Conservation (phyloP, 2,888 invertebrate genomes). For the Tromatobia lineatoria region DNA sequence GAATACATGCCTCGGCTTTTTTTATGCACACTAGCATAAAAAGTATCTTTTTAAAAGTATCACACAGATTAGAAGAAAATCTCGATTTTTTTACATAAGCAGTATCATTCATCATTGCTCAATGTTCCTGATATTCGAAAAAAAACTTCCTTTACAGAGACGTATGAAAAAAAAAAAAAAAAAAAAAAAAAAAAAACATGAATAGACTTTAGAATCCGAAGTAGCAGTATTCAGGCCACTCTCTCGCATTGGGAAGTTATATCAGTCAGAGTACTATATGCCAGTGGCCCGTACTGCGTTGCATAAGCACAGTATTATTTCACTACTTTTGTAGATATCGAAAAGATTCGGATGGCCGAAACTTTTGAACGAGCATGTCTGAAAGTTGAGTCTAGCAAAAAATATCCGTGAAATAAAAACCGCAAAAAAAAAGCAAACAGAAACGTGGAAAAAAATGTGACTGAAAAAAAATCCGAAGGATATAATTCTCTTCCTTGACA, state of each 20-base stretch:
- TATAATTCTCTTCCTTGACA: too few relatives aligned
- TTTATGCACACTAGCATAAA: too few relatives aligned
- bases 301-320: constrained; percentile 34
- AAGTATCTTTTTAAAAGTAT: too few relatives aligned
- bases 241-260: constrained; percentile 35
- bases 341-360: constrained; percentile 29
- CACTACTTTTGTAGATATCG: constrained; percentile 23
- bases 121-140: not conserved
- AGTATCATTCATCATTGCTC: not conserved
- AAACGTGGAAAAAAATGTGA: too few relatives aligned
- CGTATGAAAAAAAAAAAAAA: not conserved
- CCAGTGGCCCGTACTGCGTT: constrained; percentile 11
- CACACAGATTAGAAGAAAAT: not conserved
- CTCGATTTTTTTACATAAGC: not conserved
- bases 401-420: too few relatives aligned
- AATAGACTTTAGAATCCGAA: constrained; percentile 35
- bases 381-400: constrained; percentile 30
- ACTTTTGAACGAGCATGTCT: constrained; percentile 45
- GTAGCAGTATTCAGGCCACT: constrained; percentile 1
- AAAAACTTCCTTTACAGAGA: not conserved
- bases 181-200: not conserved
- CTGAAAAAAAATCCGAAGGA: too few relatives aligned
- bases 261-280: constrained; percentile 36
- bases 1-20: too few relatives aligned
- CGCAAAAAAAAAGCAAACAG: too few relatives aligned